Base-by-base conservation (phyloP, 2,888 invertebrate species). In the Drosophila mimetica region DNA sequence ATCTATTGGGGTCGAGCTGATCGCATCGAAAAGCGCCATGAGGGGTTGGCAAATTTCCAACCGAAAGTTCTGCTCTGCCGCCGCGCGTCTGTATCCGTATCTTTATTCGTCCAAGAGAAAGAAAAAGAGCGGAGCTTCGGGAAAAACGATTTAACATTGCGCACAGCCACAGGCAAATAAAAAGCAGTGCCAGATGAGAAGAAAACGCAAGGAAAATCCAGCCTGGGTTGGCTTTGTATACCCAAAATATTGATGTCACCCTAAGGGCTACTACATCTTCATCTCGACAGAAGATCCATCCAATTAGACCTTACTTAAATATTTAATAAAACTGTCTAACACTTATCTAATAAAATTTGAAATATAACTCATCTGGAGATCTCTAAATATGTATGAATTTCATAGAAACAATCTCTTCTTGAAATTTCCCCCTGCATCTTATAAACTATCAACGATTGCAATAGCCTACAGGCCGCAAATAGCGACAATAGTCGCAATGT, bases 31-130 rank as follows among this genome's bases (percentile, higher is more conserved):
- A 79, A 85, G 78, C 85, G 71, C 79, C 79, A 74, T 82, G 74
- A 76, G 80, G 84, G 74, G 83, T 86, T 81, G 81, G 84, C 81
- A 83, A 73, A 59, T 76, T 83, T 74, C 87, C 81, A 81, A 78
- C 79, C 50, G 75, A 81, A 86, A 81, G 82, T 79, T 79, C 74
- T 76, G 76, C 60, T 70, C 71, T 54, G 53, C 46, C 65, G 13
- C 6, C 16, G 64, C 20, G 28, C 11, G 9, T 22, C 55, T 36
- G 42, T 25, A 44, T 55, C 53, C 51, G 54, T 55, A 55, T 55
- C 55, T 37, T 16, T 47, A 16, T 32, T 25, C 7, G 50, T 14
- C 67, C 41, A 36, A 42, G 20, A 44, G 30, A 34, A 4, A 14
- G 34, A 42, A 57, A 71, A 54, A 84, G 79, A 79, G 79, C 79